Evolutionary conservation across 2,797 vertebrate species (phyloP), one percentile per base, ranked within the genome.

Genomic region (Lacerta agilis): DNA sequence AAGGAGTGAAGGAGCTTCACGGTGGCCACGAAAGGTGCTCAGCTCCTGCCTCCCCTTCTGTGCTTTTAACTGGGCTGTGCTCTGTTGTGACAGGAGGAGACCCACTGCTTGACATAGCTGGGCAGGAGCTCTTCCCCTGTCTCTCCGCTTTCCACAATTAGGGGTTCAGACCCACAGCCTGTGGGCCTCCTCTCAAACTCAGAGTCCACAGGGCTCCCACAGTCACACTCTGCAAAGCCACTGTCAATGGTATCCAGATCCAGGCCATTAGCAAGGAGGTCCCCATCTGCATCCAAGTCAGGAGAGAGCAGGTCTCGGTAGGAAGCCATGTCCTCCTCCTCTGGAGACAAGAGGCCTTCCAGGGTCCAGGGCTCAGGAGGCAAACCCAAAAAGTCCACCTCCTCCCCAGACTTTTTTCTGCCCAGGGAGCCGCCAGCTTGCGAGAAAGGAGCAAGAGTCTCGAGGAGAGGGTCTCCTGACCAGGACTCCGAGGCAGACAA

Each of bases 191-290:
- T 91, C 77, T 90, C 94, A 75, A 96, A 97, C 83, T 95, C 96
- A 76, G 88, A 93, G 66, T 97, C 97, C 82, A 96, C 91, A 0
- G 97, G 96, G 92, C 97, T 97, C 82, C 96, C 95, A 8, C 98
- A 99, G 88, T 98, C 97, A 0, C 97, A 97, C 94, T 98, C 98
- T 9, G 95, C 97, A n/a, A 99, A 99, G 82, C 97, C 97, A 1
- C 98, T 98, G 91, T 98, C 99, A 0, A 99, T 97, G 9, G 98
- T 99, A 96, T 99, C 98, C 96, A 99, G 86, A 94, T 99, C 99
- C 87, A 98, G 58, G 5, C 95, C 94, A 0, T 97, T 96, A 0
- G 92, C 94, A 55, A 55, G 49, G 7, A 98, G 98, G 27, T 98
- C 98, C 0, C 97, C 95, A 41, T 87, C 97, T 17, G 98, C 97